Evolutionary conservation across 2,113 vertebrate species (phyloP), one percentile per base, ranked within the genome.

Genomic region (Pungitius pungitius): DNA sequence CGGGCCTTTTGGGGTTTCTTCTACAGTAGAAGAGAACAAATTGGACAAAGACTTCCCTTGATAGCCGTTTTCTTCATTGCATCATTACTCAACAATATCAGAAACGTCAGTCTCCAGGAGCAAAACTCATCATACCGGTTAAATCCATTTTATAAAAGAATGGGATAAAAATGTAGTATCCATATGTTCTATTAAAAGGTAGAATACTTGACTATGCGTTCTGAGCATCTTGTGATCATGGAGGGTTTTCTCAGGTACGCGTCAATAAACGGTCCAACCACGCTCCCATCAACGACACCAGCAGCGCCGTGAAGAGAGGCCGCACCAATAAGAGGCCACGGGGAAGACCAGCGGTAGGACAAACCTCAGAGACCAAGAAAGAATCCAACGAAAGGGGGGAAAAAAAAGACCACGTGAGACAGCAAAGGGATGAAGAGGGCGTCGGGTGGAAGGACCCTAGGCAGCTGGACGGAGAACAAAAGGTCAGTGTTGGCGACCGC

Each of bases 401-500:
- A n/a, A 49, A n/a, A 51, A 24, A 54, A 26, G 3, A 4, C 35
- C 57, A 64, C 12, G n/a, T 11, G 3, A 22, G 3, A 70, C 6
- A 51, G 33, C 39, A 67, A 54, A 67, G 37, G 47, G 40, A 35
- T 12, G 6, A 60, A 58, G 15, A 42, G 27, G 30, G 18, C 8
- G 24, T 59, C 6, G 6, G 1, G 43, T 27, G 42, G 20, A 58
- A 42, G 63, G 49, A 74, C 24, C 58, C 59, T 42, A 81, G 64
- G 47, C 11, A 75, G 43, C 77, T 63, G 75, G 11, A 75, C 49
- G 13, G 35, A 76, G 74, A 73, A 71, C 24, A 49, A n/a, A 55
- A 26, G 33, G 61, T 88, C 66, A 68, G 57, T 55, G 67, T 77
- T 63, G 64, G 65, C 26, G 20, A 51, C 66, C 58, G 47, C 64